Percentiles rank a stretch among this genome's conserved stretches.
Conservation (phyloP, 2,797 vertebrate genomes). For the Arrhamphus sclerolepis region DNA sequence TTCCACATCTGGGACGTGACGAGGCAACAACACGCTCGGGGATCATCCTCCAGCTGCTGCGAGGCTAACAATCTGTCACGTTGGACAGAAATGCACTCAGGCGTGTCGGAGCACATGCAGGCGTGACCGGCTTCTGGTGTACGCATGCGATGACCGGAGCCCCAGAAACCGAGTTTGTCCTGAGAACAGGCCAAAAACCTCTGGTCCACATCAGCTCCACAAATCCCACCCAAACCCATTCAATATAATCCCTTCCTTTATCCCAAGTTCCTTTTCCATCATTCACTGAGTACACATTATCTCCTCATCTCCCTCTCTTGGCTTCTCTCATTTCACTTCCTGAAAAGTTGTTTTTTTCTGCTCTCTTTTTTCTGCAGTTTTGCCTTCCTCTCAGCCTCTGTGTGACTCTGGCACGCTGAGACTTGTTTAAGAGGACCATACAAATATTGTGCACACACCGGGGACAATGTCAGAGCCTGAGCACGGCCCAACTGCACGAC, state of each 20-base stretch:
- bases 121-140: constrained; percentile 34
- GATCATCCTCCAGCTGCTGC: constrained; percentile 51
- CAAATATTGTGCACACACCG: constrained; percentile 22
- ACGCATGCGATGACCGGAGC: constrained; percentile 12
- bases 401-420: constrained; percentile 55
- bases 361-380: constrained; percentile 1
- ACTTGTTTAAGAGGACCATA: constrained; percentile 39
- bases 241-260: constrained; percentile 17
- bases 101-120: constrained; percentile 63
- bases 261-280: constrained; percentile 21
- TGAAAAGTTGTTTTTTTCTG: constrained; percentile 6
- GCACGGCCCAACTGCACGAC: constrained; percentile 45
- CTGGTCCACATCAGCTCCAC: constrained; percentile 15
- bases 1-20: constrained; percentile 63
- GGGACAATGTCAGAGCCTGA: constrained; percentile 51
- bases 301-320: constrained; percentile 27
- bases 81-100: constrained; percentile 57
- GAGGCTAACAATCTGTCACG: constrained; percentile 58
- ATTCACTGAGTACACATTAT: constrained; percentile 28
- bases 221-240: constrained; percentile 33
- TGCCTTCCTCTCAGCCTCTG: constrained; percentile 14
- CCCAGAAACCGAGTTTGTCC: constrained; percentile 6
- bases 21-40: constrained; percentile 17
- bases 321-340: constrained; percentile 41
- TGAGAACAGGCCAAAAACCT: constrained; percentile 18